Conservation (phyloP, 1,140 invertebrate species). For the Nylanderia fulva region DNA sequence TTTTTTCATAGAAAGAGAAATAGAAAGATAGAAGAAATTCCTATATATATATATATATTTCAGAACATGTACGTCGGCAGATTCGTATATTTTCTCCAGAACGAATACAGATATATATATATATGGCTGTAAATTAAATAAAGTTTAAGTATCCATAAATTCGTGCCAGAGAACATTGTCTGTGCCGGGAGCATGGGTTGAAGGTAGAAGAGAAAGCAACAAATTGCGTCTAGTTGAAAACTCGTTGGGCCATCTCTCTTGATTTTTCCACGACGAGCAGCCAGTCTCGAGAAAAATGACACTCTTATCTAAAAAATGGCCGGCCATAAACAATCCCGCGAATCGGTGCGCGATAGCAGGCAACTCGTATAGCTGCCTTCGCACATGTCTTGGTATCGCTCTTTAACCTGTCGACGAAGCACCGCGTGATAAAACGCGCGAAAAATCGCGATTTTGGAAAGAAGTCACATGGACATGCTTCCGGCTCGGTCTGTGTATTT, state of each 20-base stretch:
- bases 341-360: slow-evolving; percentile 74
- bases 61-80: neutral
- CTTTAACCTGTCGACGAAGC: slow-evolving; percentile 70
- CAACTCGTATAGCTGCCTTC: slow-evolving; percentile 58
- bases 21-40: neutral
- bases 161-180: slow-evolving; percentile 20
- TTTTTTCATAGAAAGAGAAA: no score
- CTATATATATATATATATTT: neutral
- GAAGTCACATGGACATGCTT: neutral
- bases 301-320: slow-evolving; percentile 80
- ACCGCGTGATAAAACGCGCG: slow-evolving; percentile 57
- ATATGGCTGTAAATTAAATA: slow-evolving; percentile 45
- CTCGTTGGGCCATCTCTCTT: slow-evolving; percentile 65
- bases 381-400: slow-evolving; percentile 74
- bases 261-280: slow-evolving; percentile 72
- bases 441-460: slow-evolving; percentile 15
- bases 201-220: slow-evolving; percentile 51
- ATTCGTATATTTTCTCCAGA: neutral
- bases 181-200: slow-evolving; percentile 31
- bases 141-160: slow-evolving; percentile 46
- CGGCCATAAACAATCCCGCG: slow-evolving; percentile 76
- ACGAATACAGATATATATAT: neutral
- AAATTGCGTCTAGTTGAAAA: slow-evolving; percentile 69
- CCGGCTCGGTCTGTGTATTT: neutral
- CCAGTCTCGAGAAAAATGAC: slow-evolving; percentile 77